These are phyloP conservation scores for Somateria mollissima DNA, from an alignment of 2,797 vertebrate genomes.

Conservation along the genomic window DNA sequence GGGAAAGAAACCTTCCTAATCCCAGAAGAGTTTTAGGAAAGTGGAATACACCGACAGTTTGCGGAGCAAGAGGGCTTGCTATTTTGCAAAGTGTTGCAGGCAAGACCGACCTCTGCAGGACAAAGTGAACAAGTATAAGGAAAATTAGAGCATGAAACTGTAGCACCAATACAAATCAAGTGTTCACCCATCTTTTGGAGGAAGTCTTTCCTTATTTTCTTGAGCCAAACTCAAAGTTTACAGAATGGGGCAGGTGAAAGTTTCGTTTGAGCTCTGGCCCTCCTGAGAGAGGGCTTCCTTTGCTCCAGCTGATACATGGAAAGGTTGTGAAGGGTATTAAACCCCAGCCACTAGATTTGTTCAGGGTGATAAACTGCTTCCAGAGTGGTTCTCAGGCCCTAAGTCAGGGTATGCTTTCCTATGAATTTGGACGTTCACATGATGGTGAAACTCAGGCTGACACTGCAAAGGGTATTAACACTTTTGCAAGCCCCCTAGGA, in stretches of 20 bases:
- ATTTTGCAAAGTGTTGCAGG: constrained; percentile 32
- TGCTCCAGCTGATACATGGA: neutral
- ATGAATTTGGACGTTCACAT: neutral
- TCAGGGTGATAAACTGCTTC: neutral
- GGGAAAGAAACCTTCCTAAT: neutral
- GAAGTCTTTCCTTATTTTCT: neutral
- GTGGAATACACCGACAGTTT: neutral
- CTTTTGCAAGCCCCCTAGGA: neutral
- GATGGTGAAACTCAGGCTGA: neutral
- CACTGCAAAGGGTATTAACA: neutral
- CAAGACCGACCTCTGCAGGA: constrained; percentile 79
- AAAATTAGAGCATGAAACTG: neutral
- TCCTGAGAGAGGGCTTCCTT: neutral
- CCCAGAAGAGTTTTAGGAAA: neutral
- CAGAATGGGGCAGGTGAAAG: neutral
- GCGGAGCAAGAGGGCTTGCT: neutral
- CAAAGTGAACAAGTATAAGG: neutral
- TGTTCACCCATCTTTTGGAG: neutral
- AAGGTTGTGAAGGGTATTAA: neutral
- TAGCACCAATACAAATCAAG: neutral
- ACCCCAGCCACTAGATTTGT: neutral
- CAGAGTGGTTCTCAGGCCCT: neutral
- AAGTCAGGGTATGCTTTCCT: neutral
- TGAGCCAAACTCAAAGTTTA: neutral
- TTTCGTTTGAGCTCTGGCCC: neutral